Conservation (phyloP, 2,888 invertebrate genomes). For the Melikaiella ostensackeni region DNA sequence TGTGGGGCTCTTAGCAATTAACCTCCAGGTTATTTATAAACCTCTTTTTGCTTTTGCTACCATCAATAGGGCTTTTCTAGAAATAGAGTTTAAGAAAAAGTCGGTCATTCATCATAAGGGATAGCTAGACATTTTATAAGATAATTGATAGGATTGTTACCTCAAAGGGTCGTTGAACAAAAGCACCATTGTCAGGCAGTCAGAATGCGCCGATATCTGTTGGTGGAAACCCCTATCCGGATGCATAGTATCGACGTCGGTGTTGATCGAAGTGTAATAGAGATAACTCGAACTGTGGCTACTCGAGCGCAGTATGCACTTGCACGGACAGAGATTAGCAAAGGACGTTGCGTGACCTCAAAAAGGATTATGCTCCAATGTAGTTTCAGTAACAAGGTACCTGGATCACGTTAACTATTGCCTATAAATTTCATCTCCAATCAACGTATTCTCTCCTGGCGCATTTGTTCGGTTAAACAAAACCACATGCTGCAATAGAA, state of each 20-base stretch:
- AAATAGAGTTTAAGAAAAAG: neutral
- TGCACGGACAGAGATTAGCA: slow-evolving; percentile 69
- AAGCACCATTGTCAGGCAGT: slow-evolving; percentile 53
- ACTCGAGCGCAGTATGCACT: slow-evolving; percentile 69
- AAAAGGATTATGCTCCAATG: slow-evolving; percentile 68
- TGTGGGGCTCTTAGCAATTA: neutral
- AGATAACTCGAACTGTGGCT: slow-evolving; percentile 72
- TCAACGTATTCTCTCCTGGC: neutral
- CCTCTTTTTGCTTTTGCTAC: neutral
- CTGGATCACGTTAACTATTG: slow-evolving; percentile 30
- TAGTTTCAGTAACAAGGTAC: slow-evolving; percentile 55
- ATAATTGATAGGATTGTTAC: slow-evolving; percentile 50
- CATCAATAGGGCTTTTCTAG: neutral
- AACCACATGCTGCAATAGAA: slow-evolving; percentile 29
- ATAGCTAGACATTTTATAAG: slow-evolving; percentile 44
- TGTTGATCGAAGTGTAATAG: slow-evolving; percentile 76
- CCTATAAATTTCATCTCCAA: slow-evolving; percentile 36
- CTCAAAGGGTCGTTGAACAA: slow-evolving; percentile 49
- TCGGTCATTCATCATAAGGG: slow-evolving; percentile 38
- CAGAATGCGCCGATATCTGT: slow-evolving; percentile 55
- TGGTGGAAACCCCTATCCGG: slow-evolving; percentile 54
- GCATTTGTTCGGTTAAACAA: neutral
- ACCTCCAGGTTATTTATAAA: neutral
- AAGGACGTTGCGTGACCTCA: slow-evolving; percentile 66
- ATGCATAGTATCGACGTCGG: slow-evolving; percentile 65